Evolutionary conservation across 1,140 invertebrate species (phyloP).

Genomic region (Drosophila tristis): DNA sequence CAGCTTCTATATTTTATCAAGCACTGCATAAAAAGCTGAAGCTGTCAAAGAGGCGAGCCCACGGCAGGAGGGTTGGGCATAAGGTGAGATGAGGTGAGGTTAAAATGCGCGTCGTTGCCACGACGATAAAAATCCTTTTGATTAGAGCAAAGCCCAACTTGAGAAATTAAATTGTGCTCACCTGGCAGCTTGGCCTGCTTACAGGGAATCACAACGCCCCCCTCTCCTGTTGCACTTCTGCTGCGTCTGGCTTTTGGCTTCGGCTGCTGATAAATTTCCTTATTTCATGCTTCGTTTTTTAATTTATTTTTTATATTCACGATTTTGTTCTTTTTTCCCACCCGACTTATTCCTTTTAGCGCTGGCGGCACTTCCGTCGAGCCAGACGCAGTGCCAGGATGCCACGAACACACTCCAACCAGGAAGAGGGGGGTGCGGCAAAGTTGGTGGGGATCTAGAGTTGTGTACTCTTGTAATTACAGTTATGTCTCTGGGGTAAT

Average conservation of each 20-base stretch:
- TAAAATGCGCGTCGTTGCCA: conserved; percentile 48
- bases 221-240: conserved; percentile 55
- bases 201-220: neutral
- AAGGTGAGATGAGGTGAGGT: conserved; percentile 21
- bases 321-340: conserved; percentile 31
- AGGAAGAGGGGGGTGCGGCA: neutral
- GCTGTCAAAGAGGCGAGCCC: conserved; percentile 41
- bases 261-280: conserved; percentile 75
- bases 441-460: conserved; percentile 1
- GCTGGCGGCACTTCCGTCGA: conserved; percentile 69
- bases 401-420: conserved; percentile 29
- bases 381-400: conserved; percentile 49
- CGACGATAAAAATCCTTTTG: conserved; percentile 80
- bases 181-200: conserved; percentile 55
- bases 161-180: conserved; percentile 82
- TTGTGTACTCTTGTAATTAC: conserved; percentile 76
- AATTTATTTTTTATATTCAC: conserved; percentile 56
- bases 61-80: neutral
- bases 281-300: conserved; percentile 82
- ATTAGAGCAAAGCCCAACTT: conserved; percentile 68
- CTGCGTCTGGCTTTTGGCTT: conserved; percentile 60
- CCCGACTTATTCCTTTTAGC: conserved; percentile 36
- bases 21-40: conserved; percentile 53
- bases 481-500: conserved; percentile 80
- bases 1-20: conserved; percentile 26